Percentiles rank a stretch among this genome's conserved stretches.
Conservation (phyloP, 2,113 vertebrate genomes). For the Ariopsis seemanni region DNA sequence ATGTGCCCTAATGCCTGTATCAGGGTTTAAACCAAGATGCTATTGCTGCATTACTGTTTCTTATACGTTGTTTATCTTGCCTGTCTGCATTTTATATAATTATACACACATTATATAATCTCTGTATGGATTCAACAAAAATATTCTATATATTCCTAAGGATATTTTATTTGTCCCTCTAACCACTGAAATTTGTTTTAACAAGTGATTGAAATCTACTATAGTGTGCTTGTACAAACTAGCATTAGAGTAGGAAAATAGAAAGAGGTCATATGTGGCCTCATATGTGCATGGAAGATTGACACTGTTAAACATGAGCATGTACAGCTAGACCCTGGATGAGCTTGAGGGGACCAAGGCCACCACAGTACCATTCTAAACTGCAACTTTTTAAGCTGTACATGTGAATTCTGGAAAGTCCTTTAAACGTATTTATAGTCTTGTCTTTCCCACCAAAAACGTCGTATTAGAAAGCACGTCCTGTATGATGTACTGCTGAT, state of each 20-base stretch:
- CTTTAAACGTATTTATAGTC: slow-evolving; percentile 21
- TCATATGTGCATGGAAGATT: slow-evolving; percentile 38
- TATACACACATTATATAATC: slow-evolving; percentile 34
- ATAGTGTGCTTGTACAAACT: slow-evolving; percentile 43
- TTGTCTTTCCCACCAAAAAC: neutral
- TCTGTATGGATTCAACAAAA: slow-evolving; percentile 26
- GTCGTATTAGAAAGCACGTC: slow-evolving; percentile 15
- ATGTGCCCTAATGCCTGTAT: slow-evolving; percentile 43
- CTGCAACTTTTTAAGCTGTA: slow-evolving; percentile 12
- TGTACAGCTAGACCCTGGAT: slow-evolving; percentile 22
- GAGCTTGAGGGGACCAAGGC: neutral
- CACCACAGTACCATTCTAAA: slow-evolving; percentile 36
- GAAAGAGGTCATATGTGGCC: slow-evolving; percentile 16
- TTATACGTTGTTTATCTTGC: neutral
- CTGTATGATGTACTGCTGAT: neutral
- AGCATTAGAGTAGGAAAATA: slow-evolving; percentile 43
- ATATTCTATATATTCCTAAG: slow-evolving; percentile 29
- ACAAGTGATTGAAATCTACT: slow-evolving; percentile 35
- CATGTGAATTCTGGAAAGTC: slow-evolving; percentile 37
- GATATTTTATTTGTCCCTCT: slow-evolving; percentile 32
- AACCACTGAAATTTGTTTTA: slow-evolving; percentile 24
- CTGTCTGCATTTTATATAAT: neutral
- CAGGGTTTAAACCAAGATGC: slow-evolving; percentile 25
- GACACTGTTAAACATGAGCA: slow-evolving; percentile 35
- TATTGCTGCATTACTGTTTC: slow-evolving; percentile 37